Base-by-base conservation (phyloP, 1,140 invertebrate species). In the Drosophila baimaii region DNA sequence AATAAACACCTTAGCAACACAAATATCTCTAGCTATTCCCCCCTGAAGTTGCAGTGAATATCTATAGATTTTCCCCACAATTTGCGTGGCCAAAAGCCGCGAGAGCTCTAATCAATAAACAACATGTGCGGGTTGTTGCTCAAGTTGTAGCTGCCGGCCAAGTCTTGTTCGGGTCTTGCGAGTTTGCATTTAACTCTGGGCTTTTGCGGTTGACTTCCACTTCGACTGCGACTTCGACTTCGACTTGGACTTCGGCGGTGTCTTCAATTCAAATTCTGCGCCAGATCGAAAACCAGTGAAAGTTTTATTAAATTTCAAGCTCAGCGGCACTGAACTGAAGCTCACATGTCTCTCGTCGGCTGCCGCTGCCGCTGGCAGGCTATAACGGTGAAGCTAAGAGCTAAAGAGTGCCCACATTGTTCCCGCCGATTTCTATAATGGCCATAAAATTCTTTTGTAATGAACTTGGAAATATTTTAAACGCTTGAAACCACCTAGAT, bases 231-330 rank as follows among this genome's bases (percentile, higher is more conserved):
- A 41, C 33, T 57, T 55, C 44, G 55, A 47, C 47, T 49, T 23
- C 15, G 73, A n/a, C 5, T 39, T 37, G 35, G 35, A 37, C 35
- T 37, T 10, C 25, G 35, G 43, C 35, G 31, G 56, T 44, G 72
- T 70, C 83, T 79, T 86, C 63, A 58, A 74, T 79, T 76, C 61
- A 59, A 82, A 69, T 62, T 77, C 59, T 59, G 77, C 41, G 46
- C 66, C 72, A 71, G 64, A 83, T 86, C 82, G 82, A 86, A 52
- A 86, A 72, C 77, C 80, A 89, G 84, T 89, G 84, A 89, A 89
- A 89, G 84, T 89, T 89, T 89, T 84, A 89, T 89, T 76, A 81
- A 70, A 58, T 56, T 72, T 57, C 57, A 39, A 77, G 68, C 61
- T 57, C 58, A 44, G 43, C 68, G 23, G 43, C 49, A 33, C 49